Base-by-base conservation (phyloP, 2,797 vertebrate genomes). In the Psittacula echo region DNA sequence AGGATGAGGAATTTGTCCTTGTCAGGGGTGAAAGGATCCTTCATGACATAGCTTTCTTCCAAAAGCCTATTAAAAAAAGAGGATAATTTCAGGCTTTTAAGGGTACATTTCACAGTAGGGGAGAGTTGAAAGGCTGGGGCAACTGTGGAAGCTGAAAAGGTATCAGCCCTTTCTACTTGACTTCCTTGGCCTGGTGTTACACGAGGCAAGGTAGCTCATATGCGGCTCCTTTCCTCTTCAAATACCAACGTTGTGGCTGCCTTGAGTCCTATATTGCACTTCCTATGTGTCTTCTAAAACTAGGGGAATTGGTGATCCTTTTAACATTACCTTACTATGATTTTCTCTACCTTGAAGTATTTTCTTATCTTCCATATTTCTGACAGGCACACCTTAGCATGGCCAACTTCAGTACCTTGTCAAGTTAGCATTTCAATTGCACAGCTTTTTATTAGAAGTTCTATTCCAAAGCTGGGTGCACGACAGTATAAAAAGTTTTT, bases 11-110 rank as follows among this genome's bases (percentile, higher is more conserved):
- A 99, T 85, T 96, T 98, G 39, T 98, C 98, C 95, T 97, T 98
- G 78, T 98, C 98, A 2, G 98, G 97, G 71, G 95, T 98, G 97
- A 99, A 99, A 18, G 99, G 99, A 95, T 99, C 99, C 90, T 97
- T 98, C 93, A 98, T 98, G 86, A 99, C 96, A 70, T 97, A 99
- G 95, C 99, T 97, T 74, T 99, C 98, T 94, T 99, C 99, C 45
- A 99, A 97, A 76, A 99, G 95, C 77, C 99, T 99, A 66, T 3
- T 11, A 56, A n/a, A 56, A 56, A n/a, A 32, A 90, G 44, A 77
- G 10, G 96, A 67, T 13, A n/a, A 65, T 54, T 85, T 66, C 62
- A 92, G 14, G 30, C 41, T 85, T 89, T 67, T 53, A 83, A 83
- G 14, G 20, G n/a, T 44, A 62, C 27, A 48, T 58, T 75, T 92